Base-by-base conservation (phyloP, 2,888 invertebrate genomes). In the Tetrapedia diversipes region DNA sequence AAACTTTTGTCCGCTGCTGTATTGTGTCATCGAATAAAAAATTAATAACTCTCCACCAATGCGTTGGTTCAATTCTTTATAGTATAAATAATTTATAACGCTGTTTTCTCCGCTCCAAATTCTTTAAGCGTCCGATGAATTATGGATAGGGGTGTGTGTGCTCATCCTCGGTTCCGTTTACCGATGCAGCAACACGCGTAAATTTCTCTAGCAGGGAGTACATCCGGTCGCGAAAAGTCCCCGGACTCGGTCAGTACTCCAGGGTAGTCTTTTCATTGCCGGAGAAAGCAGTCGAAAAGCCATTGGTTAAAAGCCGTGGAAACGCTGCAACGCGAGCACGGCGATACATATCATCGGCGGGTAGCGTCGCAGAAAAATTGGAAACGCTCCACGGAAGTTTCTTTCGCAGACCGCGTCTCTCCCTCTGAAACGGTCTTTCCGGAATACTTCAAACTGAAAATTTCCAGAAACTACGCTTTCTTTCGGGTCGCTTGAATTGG, bases 381-480 rank as follows among this genome's bases (percentile, higher is more conserved):
- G 82, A 82, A 47, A 59, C 69, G 66, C 39, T 82, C 82, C 82
- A 80, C 64, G 69, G 67, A 82, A 82, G 74, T 82, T 82, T 67
- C 41, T 39, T 41, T 39, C 27, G 49, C 4, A 29, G 7, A 4
- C n/a, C n/a, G n/a, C 22, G 22, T 3, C 6, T 22, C 22, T 14
- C 22, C 27, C 7, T 32, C 32, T 32, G 57, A 41, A 8, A 14
- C n/a, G n/a, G n/a, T n/a, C n/a, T n/a, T n/a, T n/a, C n/a, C n/a
- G n/a, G n/a, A n/a, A n/a, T n/a, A n/a, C n/a, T n/a, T n/a, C n/a
- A n/a, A 16, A 4, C 37, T 19, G 47, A 29, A 53, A 43, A 43
- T 59, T 73, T 56, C 37, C 32, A 41, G n/a, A 59, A 49, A 49
- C 49, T n/a, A 8, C 16, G 32, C 29, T 10, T 49, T 22, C 27